Evolutionary conservation across 1,140 invertebrate genomes (phyloP).

Genomic region (Heterodera schachtii): DNA sequence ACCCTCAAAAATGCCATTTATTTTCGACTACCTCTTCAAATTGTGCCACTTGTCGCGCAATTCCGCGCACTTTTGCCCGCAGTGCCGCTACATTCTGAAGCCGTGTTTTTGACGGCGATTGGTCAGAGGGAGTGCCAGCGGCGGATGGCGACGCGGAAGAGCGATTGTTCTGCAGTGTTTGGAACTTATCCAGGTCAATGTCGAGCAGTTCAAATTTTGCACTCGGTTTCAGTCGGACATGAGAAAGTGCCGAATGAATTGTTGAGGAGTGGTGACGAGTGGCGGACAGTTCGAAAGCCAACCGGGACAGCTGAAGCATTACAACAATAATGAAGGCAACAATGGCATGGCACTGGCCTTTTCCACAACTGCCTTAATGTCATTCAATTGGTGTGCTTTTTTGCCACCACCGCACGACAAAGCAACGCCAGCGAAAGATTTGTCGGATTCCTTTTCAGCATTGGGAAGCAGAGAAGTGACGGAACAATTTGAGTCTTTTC

Average conservation of each 20-base stretch:
- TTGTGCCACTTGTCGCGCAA: slow-evolving; percentile 53
- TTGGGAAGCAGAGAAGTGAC: not conserved
- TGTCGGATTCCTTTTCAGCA: not conserved
- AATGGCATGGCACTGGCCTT: slow-evolving; percentile 17
- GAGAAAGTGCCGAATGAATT: slow-evolving; percentile 19
- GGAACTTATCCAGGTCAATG: not conserved
- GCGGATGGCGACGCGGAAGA: slow-evolving; percentile 2
- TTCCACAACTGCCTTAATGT: slow-evolving; percentile 42
- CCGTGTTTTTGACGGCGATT: not conserved
- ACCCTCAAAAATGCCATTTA: not conserved
- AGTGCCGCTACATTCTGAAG: slow-evolving; percentile 39
- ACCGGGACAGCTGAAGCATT: slow-evolving; percentile 22
- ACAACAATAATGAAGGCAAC: no score
- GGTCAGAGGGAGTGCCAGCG: not conserved
- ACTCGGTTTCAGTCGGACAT: not conserved
- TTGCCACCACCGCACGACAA: not conserved
- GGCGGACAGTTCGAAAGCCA: slow-evolving; percentile 39
- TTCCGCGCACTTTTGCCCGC: slow-evolving; percentile 55
- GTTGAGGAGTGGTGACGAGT: slow-evolving; percentile 36
- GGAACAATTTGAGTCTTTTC: not conserved
- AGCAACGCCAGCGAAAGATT: not conserved
- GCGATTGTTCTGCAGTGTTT: not conserved
- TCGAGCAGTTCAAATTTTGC: slow-evolving; percentile 25
- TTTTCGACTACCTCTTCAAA: slow-evolving; percentile 44
- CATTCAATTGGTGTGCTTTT: slow-evolving; percentile 34